These are phyloP conservation scores for Limanda limanda DNA, from an alignment of 2,113 vertebrate genomes.

Conservation along the genomic window DNA sequence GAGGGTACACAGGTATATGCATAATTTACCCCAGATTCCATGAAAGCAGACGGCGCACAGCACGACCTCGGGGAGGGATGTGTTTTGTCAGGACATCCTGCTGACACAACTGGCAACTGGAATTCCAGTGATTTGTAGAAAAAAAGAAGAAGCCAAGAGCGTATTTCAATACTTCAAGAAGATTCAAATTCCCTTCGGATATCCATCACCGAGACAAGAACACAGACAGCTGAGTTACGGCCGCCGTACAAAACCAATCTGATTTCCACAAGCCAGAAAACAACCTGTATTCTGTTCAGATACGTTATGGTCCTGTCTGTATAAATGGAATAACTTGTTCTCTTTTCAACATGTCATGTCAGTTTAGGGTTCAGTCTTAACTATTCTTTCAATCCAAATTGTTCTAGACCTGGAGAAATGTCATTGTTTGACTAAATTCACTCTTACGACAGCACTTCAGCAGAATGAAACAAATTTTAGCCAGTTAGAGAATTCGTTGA, in stretches of 20 bases:
- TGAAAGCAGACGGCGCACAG: conserved; percentile 38
- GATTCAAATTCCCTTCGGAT: conserved; percentile 21
- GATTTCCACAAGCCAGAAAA: conserved; percentile 23
- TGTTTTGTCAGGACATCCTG: conserved; percentile 32
- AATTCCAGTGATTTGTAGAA: conserved; percentile 6
- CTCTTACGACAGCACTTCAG: not conserved
- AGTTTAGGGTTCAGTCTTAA: conserved; percentile 8
- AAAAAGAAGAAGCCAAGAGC: not conserved
- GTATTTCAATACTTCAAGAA: conserved; percentile 14
- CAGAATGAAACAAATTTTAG: not conserved
- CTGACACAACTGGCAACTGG: conserved; percentile 11
- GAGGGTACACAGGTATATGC: conserved; percentile 57
- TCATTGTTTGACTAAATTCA: not conserved
- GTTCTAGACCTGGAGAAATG: not conserved
- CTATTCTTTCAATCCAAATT: not conserved
- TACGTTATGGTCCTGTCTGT: not conserved
- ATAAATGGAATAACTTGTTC: conserved; percentile 1
- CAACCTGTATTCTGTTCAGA: not conserved
- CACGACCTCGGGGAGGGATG: not conserved
- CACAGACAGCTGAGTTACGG: not conserved
- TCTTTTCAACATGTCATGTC: conserved; percentile 22
- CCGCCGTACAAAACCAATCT: conserved; percentile 25
- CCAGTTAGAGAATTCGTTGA: not conserved
- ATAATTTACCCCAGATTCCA: conserved; percentile 66
- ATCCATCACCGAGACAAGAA: conserved; percentile 14